Percentiles rank a stretch among this genome's conserved stretches.
phyloP scores from a whole-genome alignment of 2,113 vertebrate genomes.

The Mormyrus iriodes region DNA sequence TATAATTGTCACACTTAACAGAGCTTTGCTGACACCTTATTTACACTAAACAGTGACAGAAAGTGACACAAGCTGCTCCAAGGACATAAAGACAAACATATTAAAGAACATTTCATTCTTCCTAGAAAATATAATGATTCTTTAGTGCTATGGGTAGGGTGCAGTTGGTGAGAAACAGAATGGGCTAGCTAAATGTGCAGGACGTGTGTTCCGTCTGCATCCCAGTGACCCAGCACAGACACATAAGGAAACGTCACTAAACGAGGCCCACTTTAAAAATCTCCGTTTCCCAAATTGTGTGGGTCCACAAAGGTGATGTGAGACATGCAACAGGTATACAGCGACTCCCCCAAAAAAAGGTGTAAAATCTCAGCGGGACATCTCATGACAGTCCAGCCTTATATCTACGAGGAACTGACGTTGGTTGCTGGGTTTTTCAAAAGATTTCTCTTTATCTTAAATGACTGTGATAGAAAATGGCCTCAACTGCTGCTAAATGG shows the following conservation, averaged over 20 bases:
- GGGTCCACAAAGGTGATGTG: not conserved
- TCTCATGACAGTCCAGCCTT: not conserved
- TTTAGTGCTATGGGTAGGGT: not conserved
- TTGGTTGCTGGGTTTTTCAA: not conserved
- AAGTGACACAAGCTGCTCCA: not conserved
- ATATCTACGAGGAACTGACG: not conserved
- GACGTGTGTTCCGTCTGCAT: too few species aligned
- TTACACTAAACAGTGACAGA: not conserved
- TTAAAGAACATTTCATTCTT: not conserved
- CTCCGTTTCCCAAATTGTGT: not conserved
- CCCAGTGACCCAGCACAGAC: not conserved
- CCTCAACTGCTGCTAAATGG: not conserved
- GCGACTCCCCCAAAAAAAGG: not conserved
- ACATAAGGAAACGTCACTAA: not conserved
- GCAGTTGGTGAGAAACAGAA: not conserved
- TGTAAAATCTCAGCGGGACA: not conserved
- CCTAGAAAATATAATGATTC: not conserved
- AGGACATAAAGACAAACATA: not conserved
- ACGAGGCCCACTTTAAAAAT: not conserved
- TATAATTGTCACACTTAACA: not conserved
- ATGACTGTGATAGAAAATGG: not conserved
- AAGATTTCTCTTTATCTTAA: not conserved
- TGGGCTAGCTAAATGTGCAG: not conserved
- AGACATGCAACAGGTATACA: not conserved
- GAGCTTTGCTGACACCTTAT: not conserved